A percentile compares a stretch with the other conserved stretches of the same genome.
These are phyloP conservation scores for Pseudopodoces humilis DNA, from an alignment of 2,113 vertebrate genomes.

Conservation along the genomic window DNA sequence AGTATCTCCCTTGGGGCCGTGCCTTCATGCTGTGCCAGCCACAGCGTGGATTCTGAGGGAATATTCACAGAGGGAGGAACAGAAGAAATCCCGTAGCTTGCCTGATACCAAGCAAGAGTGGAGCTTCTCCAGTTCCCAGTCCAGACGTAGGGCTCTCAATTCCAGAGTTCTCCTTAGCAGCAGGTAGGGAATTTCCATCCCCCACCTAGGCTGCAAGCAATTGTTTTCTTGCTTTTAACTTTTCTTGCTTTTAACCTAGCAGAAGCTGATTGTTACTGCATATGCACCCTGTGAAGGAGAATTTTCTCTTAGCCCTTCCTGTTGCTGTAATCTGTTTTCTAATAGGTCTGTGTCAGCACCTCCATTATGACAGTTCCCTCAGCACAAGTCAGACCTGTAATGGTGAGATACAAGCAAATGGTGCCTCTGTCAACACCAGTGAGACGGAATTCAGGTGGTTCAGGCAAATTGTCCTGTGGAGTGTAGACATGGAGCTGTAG, in stretches of 20 bases:
- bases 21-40: not conserved
- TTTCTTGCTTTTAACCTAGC: not conserved
- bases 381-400: not conserved
- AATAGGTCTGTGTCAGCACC: not conserved
- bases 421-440: accelerated
- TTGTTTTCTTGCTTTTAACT: not conserved
- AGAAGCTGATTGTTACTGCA: not conserved
- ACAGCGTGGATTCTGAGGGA: not conserved
- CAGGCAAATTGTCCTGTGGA: not conserved
- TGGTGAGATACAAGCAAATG: not conserved
- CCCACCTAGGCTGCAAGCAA: not conserved
- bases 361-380: not conserved
- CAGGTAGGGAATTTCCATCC: not conserved
- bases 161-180: not conserved
- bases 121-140: not conserved
- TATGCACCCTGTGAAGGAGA: not conserved
- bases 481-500: not conserved
- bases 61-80: not conserved
- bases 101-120: not conserved
- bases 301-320: not conserved
- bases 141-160: not conserved
- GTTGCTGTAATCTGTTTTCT: not conserved
- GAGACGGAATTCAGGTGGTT: not conserved
- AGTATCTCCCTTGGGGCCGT: not conserved
- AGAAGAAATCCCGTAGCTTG: not conserved